Evolutionary conservation across 2,888 invertebrate species (phyloP).

Genomic region (Galerucella pusilla): DNA sequence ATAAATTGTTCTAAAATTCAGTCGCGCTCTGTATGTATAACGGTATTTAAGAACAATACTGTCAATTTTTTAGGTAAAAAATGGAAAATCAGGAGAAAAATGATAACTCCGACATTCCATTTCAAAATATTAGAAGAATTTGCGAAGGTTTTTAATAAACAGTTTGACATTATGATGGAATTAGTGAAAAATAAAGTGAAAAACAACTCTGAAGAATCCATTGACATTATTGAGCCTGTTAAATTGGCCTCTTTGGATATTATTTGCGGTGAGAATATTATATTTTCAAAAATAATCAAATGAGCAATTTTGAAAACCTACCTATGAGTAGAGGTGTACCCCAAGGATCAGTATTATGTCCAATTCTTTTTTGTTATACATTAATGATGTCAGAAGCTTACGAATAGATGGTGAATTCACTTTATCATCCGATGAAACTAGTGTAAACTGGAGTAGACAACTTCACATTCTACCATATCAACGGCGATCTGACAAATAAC

Average conservation of each 20-base stretch:
- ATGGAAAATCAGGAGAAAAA: conserved; percentile 55
- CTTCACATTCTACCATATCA: too few relatives aligned
- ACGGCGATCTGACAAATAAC: too few relatives aligned
- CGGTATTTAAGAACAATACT: not conserved
- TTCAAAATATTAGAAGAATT: conserved; percentile 56
- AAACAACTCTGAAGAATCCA: conserved; percentile 42
- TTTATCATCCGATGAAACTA: too few relatives aligned
- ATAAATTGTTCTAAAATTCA: too few relatives aligned
- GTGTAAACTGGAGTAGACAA: too few relatives aligned
- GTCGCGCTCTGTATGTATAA: too few relatives aligned
- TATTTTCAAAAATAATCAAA: not conserved
- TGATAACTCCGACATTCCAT: conserved; percentile 57
- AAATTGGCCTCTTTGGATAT: conserved; percentile 53
- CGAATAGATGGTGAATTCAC: too few relatives aligned
- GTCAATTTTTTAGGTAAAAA: conserved; percentile 48
- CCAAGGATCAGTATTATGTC: too few relatives aligned
- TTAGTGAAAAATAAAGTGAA: conserved; percentile 46
- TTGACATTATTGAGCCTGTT: conserved; percentile 49
- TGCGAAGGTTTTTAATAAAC: conserved; percentile 52
- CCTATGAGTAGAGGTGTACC: too few relatives aligned
- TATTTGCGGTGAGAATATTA: conserved; percentile 52
- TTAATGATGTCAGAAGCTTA: too few relatives aligned
- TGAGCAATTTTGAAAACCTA: too few relatives aligned
- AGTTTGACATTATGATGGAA: conserved; percentile 51
- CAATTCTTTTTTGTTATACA: too few relatives aligned